phyloP scores from a whole-genome alignment of 2,888 invertebrate genomes.

The Chesias legatella region DNA sequence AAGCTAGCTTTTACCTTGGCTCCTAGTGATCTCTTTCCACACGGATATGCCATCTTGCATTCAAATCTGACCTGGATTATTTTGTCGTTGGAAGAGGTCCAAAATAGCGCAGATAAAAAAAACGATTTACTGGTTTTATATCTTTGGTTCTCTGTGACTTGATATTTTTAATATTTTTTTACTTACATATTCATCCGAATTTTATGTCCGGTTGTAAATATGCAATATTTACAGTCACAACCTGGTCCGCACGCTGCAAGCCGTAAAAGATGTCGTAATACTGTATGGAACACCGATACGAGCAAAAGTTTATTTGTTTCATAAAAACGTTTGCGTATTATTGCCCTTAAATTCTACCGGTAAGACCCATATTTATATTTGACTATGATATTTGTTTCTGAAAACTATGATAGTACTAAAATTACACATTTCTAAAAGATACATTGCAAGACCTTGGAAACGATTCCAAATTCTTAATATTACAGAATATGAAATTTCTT shows the following conservation, averaged over 20 bases:
- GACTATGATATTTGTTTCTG: slow-evolving; percentile 34
- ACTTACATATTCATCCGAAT: slow-evolving; percentile 6
- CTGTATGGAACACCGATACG: slow-evolving; percentile 20
- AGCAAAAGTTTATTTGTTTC: slow-evolving; percentile 23
- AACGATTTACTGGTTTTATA: too few relatives aligned
- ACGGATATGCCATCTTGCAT: too few relatives aligned
- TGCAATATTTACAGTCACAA: slow-evolving; percentile 25
- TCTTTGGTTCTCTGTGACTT: too few relatives aligned
- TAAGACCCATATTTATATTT: slow-evolving; percentile 22
- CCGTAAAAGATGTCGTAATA: slow-evolving; percentile 29
- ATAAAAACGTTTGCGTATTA: slow-evolving; percentile 28
- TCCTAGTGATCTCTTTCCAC: too few relatives aligned
- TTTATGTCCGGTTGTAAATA: slow-evolving; percentile 25
- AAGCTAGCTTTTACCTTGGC: too few relatives aligned
- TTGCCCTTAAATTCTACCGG: slow-evolving; percentile 22
- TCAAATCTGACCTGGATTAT: too few relatives aligned
- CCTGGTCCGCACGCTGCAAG: slow-evolving; percentile 21
- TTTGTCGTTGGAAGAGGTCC: too few relatives aligned
- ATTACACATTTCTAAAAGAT: slow-evolving; percentile 30
- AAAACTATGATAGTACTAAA: slow-evolving; percentile 52
- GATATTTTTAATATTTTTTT: too few relatives aligned
- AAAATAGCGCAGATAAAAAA: not conserved
- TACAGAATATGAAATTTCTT: too few relatives aligned
- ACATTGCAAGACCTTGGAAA: too few relatives aligned
- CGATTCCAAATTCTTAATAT: too few relatives aligned